Conservation (phyloP, 2,888 invertebrate genomes). For the Amphipyra berbera region DNA sequence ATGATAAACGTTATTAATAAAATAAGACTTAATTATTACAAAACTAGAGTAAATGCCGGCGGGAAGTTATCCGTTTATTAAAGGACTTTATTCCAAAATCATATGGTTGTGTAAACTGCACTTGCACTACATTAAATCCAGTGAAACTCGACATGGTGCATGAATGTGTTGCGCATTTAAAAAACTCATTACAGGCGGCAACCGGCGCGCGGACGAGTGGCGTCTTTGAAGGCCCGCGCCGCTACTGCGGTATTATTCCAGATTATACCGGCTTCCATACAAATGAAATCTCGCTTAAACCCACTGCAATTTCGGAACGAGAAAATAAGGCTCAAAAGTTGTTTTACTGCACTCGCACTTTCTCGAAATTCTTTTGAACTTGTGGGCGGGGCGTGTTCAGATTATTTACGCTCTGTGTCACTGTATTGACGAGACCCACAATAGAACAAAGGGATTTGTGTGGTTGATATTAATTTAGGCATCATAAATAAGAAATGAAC, state of each 20-base stretch:
- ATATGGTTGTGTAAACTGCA: slow-evolving; percentile 68
- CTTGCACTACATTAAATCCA: slow-evolving; percentile 77
- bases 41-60: slow-evolving; percentile 29
- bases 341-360: slow-evolving; percentile 85
- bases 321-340: slow-evolving; percentile 87
- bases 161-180: slow-evolving; percentile 87
- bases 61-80: slow-evolving; percentile 42
- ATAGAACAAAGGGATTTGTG: slow-evolving; percentile 39
- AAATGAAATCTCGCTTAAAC: slow-evolving; percentile 90
- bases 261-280: slow-evolving; percentile 88
- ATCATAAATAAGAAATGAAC: slow-evolving; percentile 21
- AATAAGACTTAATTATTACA: slow-evolving; percentile 54
- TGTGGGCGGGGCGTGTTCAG: slow-evolving; percentile 49
- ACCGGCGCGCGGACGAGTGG: slow-evolving; percentile 85
- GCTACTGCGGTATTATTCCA: slow-evolving; percentile 88
- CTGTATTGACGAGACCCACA: slow-evolving; percentile 47
- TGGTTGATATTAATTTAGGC: slow-evolving; percentile 5
- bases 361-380: slow-evolving; percentile 78
- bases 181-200: slow-evolving; percentile 89
- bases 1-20: slow-evolving; percentile 61
- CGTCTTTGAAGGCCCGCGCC: slow-evolving; percentile 88
- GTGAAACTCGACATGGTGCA: slow-evolving; percentile 77
- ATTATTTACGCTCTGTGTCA: slow-evolving; percentile 50
- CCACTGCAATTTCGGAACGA: slow-evolving; percentile 88
- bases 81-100: slow-evolving; percentile 50